phyloP scores from a whole-genome alignment of 2,113 vertebrate species.

The Peromyscus californicus region DNA sequence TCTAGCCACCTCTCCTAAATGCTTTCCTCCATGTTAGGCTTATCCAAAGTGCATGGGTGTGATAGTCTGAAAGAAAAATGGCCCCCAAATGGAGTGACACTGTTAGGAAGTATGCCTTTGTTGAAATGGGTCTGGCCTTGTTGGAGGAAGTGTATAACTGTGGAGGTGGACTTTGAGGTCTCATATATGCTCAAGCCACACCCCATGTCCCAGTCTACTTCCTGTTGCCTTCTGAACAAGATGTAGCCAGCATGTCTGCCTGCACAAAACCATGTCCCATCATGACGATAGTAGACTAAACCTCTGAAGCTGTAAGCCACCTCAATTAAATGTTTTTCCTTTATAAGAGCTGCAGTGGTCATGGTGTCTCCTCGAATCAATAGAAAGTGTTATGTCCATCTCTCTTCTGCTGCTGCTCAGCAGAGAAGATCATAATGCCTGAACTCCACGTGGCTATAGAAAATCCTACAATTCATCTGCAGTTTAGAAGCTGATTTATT shows the following conservation, averaged over 20 bases:
- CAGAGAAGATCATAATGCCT: background rate
- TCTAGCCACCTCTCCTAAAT: background rate
- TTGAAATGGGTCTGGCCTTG: background rate
- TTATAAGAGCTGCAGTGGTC: background rate
- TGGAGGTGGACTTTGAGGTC: background rate
- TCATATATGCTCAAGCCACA: background rate
- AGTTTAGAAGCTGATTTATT: slow-evolving; percentile 6
- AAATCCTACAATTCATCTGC: background rate
- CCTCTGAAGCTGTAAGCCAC: background rate
- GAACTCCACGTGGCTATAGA: background rate
- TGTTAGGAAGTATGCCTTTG: background rate
- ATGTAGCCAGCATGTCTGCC: background rate
- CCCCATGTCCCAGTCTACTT: background rate
- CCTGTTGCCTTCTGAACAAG: background rate
- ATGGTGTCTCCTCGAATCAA: background rate
- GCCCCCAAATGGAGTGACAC: background rate
- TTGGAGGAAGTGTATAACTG: background rate
- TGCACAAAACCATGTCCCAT: background rate
- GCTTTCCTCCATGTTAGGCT: background rate
- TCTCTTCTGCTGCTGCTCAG: background rate
- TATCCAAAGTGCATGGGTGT: background rate
- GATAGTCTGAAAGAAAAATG: background rate
- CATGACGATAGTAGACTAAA: background rate
- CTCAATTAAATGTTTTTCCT: background rate
- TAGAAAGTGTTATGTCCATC: background rate